phyloP scores from a whole-genome alignment of 2,888 invertebrate species.

The Beris chalybata region DNA sequence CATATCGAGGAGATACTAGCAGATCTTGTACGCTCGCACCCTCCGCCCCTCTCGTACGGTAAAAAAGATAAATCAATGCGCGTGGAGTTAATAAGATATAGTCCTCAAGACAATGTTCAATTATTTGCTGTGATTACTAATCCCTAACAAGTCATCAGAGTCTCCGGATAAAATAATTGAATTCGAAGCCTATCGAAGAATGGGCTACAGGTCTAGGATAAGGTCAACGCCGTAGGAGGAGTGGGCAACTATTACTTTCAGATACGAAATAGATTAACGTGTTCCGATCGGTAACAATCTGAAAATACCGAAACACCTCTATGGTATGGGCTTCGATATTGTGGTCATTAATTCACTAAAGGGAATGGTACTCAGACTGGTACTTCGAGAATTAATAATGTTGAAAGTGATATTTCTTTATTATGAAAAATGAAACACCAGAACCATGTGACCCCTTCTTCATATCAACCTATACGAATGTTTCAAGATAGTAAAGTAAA shows the following conservation, averaged over 20 bases:
- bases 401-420: no score
- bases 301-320: neutral
- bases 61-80: constrained; percentile 25
- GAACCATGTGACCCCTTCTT: no score
- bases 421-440: no score
- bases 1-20: no score
- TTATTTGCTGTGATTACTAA: constrained; percentile 32
- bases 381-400: no score
- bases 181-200: constrained; percentile 25
- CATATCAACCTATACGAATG: no score
- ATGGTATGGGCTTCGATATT: no score
- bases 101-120: constrained; percentile 29
- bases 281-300: constrained; percentile 24
- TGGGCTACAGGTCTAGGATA: constrained; percentile 20
- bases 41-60: neutral
- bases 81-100: constrained; percentile 32
- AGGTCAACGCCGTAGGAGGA: constrained; percentile 25
- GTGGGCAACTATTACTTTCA: constrained; percentile 27
- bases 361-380: no score
- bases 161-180: constrained; percentile 29
- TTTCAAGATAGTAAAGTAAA: no score
- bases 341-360: no score
- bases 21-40: no score
- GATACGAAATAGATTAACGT: constrained; percentile 25
- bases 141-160: constrained; percentile 32